phyloP scores from a whole-genome alignment of 2,113 vertebrate genomes.

The Vidua chalybeata region DNA sequence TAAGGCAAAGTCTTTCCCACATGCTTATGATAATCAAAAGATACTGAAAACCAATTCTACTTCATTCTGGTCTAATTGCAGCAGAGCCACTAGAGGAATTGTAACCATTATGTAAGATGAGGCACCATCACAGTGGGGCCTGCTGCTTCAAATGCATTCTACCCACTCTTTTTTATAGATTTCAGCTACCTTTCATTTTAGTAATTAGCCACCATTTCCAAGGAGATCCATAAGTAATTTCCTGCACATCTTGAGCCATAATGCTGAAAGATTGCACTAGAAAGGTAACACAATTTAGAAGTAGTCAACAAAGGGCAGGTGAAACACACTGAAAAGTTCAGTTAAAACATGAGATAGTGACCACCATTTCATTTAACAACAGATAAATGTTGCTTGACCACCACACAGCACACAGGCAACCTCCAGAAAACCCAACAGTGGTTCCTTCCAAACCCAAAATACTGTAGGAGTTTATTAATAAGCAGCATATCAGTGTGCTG shows the following conservation, averaged over 20 bases:
- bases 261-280: neutral
- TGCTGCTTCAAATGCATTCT: slow-evolving; percentile 1
- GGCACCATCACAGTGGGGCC: slow-evolving; percentile 24
- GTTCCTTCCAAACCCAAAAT: slow-evolving; percentile 1
- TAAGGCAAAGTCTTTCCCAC: neutral
- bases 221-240: slow-evolving; percentile 43
- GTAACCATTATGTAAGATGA: slow-evolving; percentile 40
- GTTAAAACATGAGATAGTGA: neutral
- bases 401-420: neutral
- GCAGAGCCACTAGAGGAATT: slow-evolving; percentile 26
- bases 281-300: neutral
- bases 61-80: slow-evolving; percentile 47
- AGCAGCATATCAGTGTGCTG: neutral
- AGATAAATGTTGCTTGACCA: neutral
- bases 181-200: slow-evolving; percentile 42
- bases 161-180: slow-evolving; percentile 5
- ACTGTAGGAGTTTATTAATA: neutral
- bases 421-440: neutral
- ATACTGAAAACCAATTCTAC: slow-evolving; percentile 40
- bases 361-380: neutral
- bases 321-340: neutral
- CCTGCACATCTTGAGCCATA: neutral
- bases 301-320: neutral
- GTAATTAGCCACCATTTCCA: slow-evolving; percentile 39
- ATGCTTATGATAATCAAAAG: slow-evolving; percentile 12